A percentile compares a stretch with the other conserved stretches of the same genome.
These are phyloP conservation scores for Petrosia ficiformis DNA, from an alignment of 37 sponge, comb jelly and placozoan species.

Conservation along the genomic window DNA sequence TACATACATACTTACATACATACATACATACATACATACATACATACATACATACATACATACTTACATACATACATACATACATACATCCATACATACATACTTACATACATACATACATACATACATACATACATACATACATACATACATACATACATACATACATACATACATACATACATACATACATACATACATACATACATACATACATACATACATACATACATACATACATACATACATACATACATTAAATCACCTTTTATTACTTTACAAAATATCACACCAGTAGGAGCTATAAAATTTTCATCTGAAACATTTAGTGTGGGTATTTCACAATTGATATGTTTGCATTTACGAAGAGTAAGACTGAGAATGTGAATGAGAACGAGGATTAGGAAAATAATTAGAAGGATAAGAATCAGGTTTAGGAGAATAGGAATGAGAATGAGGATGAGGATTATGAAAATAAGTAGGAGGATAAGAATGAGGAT, in stretches of 20 bases:
- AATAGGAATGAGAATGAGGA: no score
- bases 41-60: background rate
- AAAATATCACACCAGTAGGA: constrained; percentile 54
- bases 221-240: background rate
- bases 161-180: constrained; percentile 3
- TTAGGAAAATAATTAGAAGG: no score
- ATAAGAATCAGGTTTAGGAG: no score
- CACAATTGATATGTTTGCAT: constrained; percentile 24
- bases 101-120: background rate
- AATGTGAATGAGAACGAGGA: background rate
- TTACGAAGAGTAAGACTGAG: constrained; percentile 20
- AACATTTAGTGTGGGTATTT: constrained; percentile 2
- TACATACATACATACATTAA: background rate
- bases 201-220: background rate
- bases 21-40: background rate
- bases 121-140: background rate
- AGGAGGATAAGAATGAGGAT: no score
- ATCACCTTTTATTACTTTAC: constrained; percentile 46
- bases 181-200: constrained; percentile 4
- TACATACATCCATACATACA: no score
- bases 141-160: background rate
- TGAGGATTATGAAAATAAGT: no score
- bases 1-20: background rate
- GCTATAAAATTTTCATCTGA: constrained; percentile 26
- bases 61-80: background rate